Evolutionary conservation across 2,888 invertebrate species (phyloP), one percentile per base, ranked within the genome.

Genomic region (Eupithecia centaureata): DNA sequence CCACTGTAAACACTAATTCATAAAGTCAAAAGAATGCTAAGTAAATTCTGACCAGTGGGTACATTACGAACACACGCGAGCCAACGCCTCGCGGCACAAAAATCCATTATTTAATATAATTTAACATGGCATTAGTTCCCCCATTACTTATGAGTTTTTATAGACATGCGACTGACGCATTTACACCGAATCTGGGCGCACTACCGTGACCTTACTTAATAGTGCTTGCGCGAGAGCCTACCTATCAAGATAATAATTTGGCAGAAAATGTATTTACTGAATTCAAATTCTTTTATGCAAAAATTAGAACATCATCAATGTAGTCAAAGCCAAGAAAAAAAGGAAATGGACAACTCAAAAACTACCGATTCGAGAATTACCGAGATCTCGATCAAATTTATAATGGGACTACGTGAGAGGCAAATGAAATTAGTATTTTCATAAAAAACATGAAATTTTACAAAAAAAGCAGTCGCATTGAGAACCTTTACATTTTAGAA

Each of bases 81-180:
- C 72, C 72, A 67, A 73, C 77, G 76, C 75, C 77, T 72, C 62
- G 64, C 68, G 68, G 74, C 72, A 79, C 74, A 80, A 80, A 79
- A 80, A 79, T 76, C 76, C 78, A 81, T 83, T 82, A 82, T 84
- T 82, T 81, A 82, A 82, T 83, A 79, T 77, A 80, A 79, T 77
- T 79, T 77, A 75, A 78, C 77, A 73, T 76, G 79, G 76, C 77
- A 79, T 78, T 77, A 76, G 64, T 70, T 73, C 68, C 74, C 73
- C 74, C 73, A 77, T 77, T 75, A 74, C 63, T 71, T 76, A 73
- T 68, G 65, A 71, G 67, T 69, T 69, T 61, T 71, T 74, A 73
- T 70, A 63, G 67, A 75, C 76, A 77, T 76, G 77, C 75, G 61
- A 75, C 70, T 67, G 68, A 59, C 35, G 57, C 57, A 52, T 61